Percentiles rank a stretch among this genome's conserved stretches.
These are phyloP conservation scores for Sycobia sp. DNA, from an alignment of 1,140 invertebrate species.

Conservation along the genomic window DNA sequence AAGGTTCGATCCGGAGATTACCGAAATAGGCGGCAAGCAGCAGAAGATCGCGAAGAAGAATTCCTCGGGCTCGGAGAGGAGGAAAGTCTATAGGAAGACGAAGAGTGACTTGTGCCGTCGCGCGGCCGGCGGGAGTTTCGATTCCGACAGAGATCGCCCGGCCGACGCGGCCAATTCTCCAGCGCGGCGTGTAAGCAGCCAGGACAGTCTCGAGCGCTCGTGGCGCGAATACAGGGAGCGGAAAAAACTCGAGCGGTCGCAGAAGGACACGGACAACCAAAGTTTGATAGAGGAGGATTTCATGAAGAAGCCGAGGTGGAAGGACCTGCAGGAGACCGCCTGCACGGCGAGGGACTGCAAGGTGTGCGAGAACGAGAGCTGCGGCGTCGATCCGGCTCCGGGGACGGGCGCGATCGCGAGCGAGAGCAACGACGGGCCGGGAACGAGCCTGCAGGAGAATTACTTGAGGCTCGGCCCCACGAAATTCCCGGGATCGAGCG, in stretches of 20 bases:
- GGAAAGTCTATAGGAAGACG: slow-evolving; percentile 51
- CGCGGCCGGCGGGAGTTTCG: slow-evolving; percentile 23
- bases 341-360: slow-evolving; percentile 42
- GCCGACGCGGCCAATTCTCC: slow-evolving; percentile 3
- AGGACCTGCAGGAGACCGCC: slow-evolving; percentile 39
- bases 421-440: slow-evolving; percentile 30
- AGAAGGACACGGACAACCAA: slow-evolving; percentile 30
- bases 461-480: slow-evolving; percentile 42
- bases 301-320: slow-evolving; percentile 53
- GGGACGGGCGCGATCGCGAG: too few species aligned
- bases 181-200: slow-evolving; percentile 39
- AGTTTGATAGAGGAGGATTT: slow-evolving; percentile 48
- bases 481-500: not conserved
- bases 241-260: slow-evolving; percentile 45
- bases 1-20: slow-evolving; percentile 25
- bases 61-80: slow-evolving; percentile 32
- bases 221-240: slow-evolving; percentile 54
- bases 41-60: slow-evolving; percentile 27
- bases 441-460: slow-evolving; percentile 49
- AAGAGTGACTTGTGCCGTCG: slow-evolving; percentile 49
- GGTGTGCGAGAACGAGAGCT: slow-evolving; percentile 44
- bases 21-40: slow-evolving; percentile 8
- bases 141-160: slow-evolving; percentile 38
- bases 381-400: too few species aligned
- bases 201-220: slow-evolving; percentile 49